These are phyloP conservation scores for Ariolimax columbianus DNA, from an alignment of 2,888 invertebrate species.

Conservation along the genomic window DNA sequence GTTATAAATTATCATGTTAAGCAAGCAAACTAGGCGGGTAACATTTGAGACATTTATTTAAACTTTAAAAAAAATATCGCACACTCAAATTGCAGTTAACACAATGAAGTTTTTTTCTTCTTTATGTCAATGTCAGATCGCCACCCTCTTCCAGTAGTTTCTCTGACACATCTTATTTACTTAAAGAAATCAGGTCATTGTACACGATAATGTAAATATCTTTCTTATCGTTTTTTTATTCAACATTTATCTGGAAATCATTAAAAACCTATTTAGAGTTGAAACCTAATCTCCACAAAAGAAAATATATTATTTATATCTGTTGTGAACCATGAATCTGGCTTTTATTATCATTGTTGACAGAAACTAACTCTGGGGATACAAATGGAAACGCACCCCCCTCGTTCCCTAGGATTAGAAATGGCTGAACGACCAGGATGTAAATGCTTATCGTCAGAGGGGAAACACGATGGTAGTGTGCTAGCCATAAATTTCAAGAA, in stretches of 20 bases:
- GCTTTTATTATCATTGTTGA: neutral
- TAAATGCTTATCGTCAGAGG: too few species aligned
- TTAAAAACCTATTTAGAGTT: neutral
- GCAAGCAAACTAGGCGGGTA: neutral
- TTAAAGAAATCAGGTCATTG: neutral
- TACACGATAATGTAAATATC: neutral
- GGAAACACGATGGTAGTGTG: too few species aligned
- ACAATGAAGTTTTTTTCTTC: neutral
- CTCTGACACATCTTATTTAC: too few species aligned
- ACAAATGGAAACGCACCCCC: too few species aligned
- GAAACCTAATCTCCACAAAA: neutral
- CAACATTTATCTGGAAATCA: neutral
- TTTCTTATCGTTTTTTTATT: neutral
- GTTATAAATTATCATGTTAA: neutral
- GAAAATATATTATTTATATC: neutral
- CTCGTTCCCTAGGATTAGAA: too few species aligned
- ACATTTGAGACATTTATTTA: neutral
- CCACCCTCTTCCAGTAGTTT: neutral
- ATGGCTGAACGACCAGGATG: too few species aligned
- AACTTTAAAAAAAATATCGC: neutral
- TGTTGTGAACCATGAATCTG: neutral
- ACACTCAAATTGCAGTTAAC: constrained; percentile 3
- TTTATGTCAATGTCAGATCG: neutral
- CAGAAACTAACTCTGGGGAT: neutral
- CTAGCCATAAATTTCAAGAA: too few species aligned